These are phyloP conservation scores for Canis aureus DNA, from an alignment of 2,113 vertebrate species.

Conservation along the genomic window DNA sequence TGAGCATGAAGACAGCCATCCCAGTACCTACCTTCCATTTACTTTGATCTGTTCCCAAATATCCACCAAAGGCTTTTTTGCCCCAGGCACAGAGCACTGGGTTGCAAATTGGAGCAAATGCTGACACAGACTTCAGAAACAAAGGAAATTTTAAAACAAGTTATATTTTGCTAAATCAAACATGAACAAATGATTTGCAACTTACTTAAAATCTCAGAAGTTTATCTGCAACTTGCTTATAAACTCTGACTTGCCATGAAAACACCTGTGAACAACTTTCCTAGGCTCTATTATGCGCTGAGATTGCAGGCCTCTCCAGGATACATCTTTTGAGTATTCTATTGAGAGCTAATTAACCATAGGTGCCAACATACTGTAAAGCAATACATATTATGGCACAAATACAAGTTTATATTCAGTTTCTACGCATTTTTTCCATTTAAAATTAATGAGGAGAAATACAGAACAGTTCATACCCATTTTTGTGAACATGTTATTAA, in stretches of 20 bases:
- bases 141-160: constrained; percentile 21
- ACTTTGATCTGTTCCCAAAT: constrained; percentile 93
- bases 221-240: neutral
- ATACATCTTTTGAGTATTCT: neutral
- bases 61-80: constrained; percentile 95
- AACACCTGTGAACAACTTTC: neutral
- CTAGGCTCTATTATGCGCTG: neutral
- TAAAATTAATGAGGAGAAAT: neutral
- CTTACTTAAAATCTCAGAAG: constrained; percentile 13
- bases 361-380: neutral
- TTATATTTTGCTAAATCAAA: constrained; percentile 32
- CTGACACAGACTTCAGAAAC: constrained; percentile 92
- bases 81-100: constrained; percentile 97
- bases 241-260: constrained; percentile 41
- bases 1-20: rapidly evolving
- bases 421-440: neutral
- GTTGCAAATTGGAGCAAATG: constrained; percentile 98
- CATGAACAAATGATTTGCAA: neutral
- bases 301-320: neutral
- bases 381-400: neutral
- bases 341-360: neutral
- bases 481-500: neutral
- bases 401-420: neutral
- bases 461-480: neutral
- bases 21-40: constrained; percentile 94